Percentiles rank a stretch among this genome's conserved stretches.
Conservation (phyloP, 1,140 invertebrate genomes). For the Cydia fagiglandana region DNA sequence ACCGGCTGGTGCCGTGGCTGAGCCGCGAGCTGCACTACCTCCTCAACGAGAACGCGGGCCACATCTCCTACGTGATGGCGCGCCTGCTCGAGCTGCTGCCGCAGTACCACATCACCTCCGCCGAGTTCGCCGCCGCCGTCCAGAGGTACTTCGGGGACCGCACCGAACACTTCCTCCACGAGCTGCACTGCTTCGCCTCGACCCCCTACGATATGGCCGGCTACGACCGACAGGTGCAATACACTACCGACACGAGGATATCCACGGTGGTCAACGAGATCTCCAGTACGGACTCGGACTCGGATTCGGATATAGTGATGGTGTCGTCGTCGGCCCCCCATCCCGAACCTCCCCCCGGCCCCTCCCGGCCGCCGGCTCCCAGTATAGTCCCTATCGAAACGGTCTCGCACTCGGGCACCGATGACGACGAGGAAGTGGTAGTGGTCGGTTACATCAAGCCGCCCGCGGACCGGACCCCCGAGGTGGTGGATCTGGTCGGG, state of each 20-base stretch:
- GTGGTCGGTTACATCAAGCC: constrained; percentile 79
- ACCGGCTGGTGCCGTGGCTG: constrained; percentile 92
- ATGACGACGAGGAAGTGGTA: constrained; percentile 73
- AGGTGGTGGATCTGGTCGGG: constrained; percentile 79
- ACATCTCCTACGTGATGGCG: constrained; percentile 83
- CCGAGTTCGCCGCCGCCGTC: constrained; percentile 84
- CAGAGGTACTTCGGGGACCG: constrained; percentile 80
- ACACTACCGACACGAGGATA: constrained; percentile 65
- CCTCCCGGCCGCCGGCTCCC: constrained; percentile 54
- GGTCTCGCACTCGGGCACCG: constrained; percentile 72
- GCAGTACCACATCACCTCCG: constrained; percentile 85
- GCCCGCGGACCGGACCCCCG: constrained; percentile 80
- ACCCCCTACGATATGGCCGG: constrained; percentile 91
- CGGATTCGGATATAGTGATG: constrained; percentile 72
- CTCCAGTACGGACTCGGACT: constrained; percentile 70
- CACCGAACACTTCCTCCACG: constrained; percentile 92
- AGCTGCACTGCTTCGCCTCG: constrained; percentile 91
- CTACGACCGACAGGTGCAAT: constrained; percentile 83
- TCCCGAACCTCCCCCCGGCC: constrained; percentile 52
- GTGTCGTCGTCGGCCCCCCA: constrained; percentile 57
- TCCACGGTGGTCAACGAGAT: constrained; percentile 68
- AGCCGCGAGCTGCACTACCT: constrained; percentile 91
- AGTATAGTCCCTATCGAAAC: constrained; percentile 72
- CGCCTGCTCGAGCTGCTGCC: constrained; percentile 85
- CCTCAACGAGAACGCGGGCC: constrained; percentile 80